These are phyloP conservation scores for Drosophila imparisetae DNA, from an alignment of 2,888 invertebrate species.

Conservation along the genomic window DNA sequence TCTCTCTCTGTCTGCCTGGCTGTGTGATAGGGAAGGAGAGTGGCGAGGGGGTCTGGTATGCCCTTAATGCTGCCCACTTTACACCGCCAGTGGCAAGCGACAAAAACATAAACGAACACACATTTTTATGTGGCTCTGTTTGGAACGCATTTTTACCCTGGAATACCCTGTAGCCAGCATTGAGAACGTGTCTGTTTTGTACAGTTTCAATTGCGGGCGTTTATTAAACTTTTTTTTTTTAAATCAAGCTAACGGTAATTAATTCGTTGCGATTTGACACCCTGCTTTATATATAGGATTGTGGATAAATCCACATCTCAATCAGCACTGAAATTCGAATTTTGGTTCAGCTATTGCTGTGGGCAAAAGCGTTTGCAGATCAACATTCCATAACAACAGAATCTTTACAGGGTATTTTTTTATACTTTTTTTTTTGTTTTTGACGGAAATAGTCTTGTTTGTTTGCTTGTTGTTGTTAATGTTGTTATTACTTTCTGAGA, in stretches of 20 bases:
- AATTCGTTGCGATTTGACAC: background rate
- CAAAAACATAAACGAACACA: background rate
- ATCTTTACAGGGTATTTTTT: constrained; percentile 4
- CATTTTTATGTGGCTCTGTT: constrained; percentile 41
- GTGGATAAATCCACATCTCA: background rate
- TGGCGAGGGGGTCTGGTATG: background rate
- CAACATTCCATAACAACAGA: background rate
- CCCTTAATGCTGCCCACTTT: constrained; percentile 56
- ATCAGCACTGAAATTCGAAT: background rate
- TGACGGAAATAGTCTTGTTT: background rate
- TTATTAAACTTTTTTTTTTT: too few species aligned
- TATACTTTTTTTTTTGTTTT: background rate
- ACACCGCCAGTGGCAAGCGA: constrained; percentile 38
- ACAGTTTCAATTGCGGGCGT: too few species aligned
- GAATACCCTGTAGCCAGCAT: background rate
- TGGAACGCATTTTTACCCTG: background rate
- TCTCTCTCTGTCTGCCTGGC: background rate
- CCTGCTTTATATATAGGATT: background rate
- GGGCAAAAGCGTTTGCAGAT: background rate
- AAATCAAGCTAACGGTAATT: background rate
- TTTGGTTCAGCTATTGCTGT: background rate
- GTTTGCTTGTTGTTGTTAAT: background rate
- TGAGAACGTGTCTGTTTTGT: background rate
- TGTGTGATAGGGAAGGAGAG: too few species aligned
- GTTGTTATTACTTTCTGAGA: constrained; percentile 52